Conservation (phyloP, 2,113 vertebrate genomes). For the Paralichthys olivaceus region DNA sequence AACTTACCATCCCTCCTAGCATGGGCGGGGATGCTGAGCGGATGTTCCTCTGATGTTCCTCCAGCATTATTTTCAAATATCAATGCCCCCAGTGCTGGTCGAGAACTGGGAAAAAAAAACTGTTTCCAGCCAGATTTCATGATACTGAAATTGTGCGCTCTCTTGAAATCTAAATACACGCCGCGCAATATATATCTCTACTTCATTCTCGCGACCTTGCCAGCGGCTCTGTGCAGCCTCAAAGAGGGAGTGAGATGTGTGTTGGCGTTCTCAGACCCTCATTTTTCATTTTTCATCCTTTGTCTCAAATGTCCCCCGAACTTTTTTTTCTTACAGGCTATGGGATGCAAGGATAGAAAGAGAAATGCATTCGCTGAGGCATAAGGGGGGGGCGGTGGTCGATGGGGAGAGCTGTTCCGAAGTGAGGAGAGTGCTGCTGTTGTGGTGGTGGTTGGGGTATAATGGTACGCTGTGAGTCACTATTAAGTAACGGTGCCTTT, state of each 20-base stretch:
- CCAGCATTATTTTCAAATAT: slow-evolving; percentile 65
- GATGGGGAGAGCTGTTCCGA: slow-evolving; percentile 19
- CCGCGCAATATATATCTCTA: slow-evolving; percentile 50
- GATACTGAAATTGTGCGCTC: slow-evolving; percentile 32
- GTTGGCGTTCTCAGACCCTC: slow-evolving; percentile 71
- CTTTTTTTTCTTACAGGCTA: slow-evolving; percentile 57
- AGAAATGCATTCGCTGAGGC: slow-evolving; percentile 48
- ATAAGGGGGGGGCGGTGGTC: slow-evolving; percentile 3
- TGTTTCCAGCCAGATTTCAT: slow-evolving; percentile 48
- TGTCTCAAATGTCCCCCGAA: slow-evolving; percentile 60
- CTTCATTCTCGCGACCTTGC: slow-evolving; percentile 67
- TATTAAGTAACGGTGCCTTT: slow-evolving; percentile 75
- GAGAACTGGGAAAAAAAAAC: slow-evolving; percentile 23
- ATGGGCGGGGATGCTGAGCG: slow-evolving; percentile 56
- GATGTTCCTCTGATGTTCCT: slow-evolving; percentile 68
- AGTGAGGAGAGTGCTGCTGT: slow-evolving; percentile 57
- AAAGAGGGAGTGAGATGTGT: slow-evolving; percentile 68
- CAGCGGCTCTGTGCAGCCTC: slow-evolving; percentile 56
- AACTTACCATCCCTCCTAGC: slow-evolving; percentile 46
- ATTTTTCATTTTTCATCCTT: slow-evolving; percentile 64
- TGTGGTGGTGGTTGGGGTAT: slow-evolving; percentile 67
- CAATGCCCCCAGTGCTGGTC: slow-evolving; percentile 40
- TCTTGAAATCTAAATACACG: slow-evolving; percentile 70
- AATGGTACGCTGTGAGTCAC: slow-evolving; percentile 77
- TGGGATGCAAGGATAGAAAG: slow-evolving; percentile 31